Evolutionary conservation across 2,888 invertebrate species (phyloP), one percentile per base, ranked within the genome.

Genomic region (Exocentrus adspersus): DNA sequence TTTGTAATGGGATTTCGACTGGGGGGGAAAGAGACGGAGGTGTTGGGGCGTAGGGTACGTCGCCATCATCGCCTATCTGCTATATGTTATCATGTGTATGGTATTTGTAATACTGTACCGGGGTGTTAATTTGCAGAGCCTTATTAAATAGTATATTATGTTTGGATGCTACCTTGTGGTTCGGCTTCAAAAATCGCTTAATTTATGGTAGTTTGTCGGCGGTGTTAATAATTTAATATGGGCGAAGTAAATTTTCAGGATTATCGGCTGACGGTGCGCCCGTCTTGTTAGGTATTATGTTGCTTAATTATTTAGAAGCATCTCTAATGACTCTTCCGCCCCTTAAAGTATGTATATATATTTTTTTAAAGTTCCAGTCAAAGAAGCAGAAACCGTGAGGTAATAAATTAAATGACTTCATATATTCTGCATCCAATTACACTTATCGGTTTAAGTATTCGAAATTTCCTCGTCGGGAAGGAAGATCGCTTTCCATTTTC

Each of bases 111-210:
- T 81, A 74, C 74, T 74, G 73, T 74, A 72, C 75, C 76, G 78
- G 77, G 78, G 78, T 78, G 81, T 81, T 82, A 82, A 82, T 81
- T 80, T 80, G 78, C 78, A 72, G 74, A 69, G 73, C 80, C 81
- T 82, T 82, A 82, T 82, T 82, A 82, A 82, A 82, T 82, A 81
- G 79, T 82, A 82, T 82, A 82, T 82, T 82, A 81, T 80, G 81
- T 80, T 80, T 78, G 79, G 80, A 79, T 77, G 77, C 74, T 77
- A 77, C 78, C 79, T 79, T 78, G 80, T 76, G 79, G 79, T 77
- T 70, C 66, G 68, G 69, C 67, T 65, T 74, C 77, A 80, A 80
- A 80, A 80, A 80, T 81, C 72, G 65, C 68, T 67, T 77, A 77
- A 81, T 80, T 80, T 81, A 80, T 78, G 68, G 75, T 64, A 59